A percentile compares a stretch with the other conserved stretches of the same genome.
These are phyloP conservation scores for Melanerpes aurifrons DNA, from an alignment of 2,113 vertebrate genomes.

Conservation along the genomic window DNA sequence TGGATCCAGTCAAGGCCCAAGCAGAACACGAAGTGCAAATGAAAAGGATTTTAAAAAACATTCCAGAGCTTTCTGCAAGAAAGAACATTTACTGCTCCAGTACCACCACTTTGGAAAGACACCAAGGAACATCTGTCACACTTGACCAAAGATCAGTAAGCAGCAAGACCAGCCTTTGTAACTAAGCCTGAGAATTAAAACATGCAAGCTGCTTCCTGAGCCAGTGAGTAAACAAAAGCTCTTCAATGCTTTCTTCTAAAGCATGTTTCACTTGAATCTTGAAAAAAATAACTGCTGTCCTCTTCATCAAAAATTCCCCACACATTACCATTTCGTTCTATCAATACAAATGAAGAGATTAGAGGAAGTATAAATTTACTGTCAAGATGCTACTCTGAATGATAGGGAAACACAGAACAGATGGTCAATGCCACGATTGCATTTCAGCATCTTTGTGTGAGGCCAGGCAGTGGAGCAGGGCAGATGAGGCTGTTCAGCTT, in stretches of 20 bases:
- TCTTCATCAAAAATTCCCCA: not conserved
- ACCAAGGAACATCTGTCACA: conserved; percentile 36
- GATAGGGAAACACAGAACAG: conserved; percentile 14
- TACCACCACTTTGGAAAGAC: not conserved
- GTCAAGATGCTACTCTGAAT: not conserved
- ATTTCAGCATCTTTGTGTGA: not conserved
- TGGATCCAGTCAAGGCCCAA: not conserved
- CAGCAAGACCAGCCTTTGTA: not conserved
- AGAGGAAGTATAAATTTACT: not conserved
- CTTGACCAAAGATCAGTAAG: not conserved
- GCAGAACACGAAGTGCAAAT: not conserved
- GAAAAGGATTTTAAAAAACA: not conserved
- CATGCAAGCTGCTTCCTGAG: not conserved
- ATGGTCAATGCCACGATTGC: not conserved
- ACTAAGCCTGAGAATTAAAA: not conserved
- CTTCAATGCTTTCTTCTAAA: not conserved
- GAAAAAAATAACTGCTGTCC: not conserved
- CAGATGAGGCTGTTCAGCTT: not conserved
- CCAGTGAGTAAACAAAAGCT: not conserved
- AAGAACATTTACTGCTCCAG: not conserved
- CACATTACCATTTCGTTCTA: not conserved
- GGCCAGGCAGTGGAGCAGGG: not conserved
- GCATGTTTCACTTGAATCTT: not conserved
- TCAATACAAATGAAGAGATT: not conserved
- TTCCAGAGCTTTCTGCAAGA: conserved; percentile 6